Conservation (phyloP, 2,113 vertebrate species). For the Brienomyrus longianalis region DNA sequence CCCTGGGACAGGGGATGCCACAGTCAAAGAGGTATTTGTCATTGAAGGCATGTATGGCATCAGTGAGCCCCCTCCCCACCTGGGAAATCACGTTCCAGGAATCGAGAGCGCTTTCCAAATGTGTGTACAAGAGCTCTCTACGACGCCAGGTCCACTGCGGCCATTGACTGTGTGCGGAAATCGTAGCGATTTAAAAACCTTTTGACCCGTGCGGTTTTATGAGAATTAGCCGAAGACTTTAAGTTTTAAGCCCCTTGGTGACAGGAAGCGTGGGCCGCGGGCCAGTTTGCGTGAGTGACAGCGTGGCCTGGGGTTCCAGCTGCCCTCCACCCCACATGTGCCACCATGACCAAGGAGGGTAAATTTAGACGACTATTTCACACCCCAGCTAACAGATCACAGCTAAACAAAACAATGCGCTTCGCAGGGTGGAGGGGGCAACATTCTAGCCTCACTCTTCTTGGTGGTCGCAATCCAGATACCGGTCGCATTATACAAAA, state of each 20-base stretch:
- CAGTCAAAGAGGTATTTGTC: not conserved
- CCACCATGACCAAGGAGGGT: conserved; percentile 48
- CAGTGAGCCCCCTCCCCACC: not conserved
- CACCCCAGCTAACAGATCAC: conserved; percentile 83
- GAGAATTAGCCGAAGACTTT: conserved; percentile 84
- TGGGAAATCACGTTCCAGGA: conserved; percentile 12
- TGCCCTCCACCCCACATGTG: conserved; percentile 61
- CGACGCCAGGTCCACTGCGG: conserved; percentile 61
- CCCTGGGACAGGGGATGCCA: not conserved
- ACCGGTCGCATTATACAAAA: not conserved
- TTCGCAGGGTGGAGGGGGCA: conserved; percentile 46
- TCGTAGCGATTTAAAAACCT: conserved; percentile 89
- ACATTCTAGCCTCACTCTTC: not conserved
- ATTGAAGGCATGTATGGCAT: conserved; percentile 6
- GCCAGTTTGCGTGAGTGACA: conserved; percentile 78
- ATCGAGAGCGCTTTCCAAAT: not conserved
- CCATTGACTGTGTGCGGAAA: conserved; percentile 80
- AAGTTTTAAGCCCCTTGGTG: conserved; percentile 85
- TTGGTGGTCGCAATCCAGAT: not conserved
- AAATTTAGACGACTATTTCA: conserved; percentile 95
- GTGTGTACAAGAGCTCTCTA: conserved; percentile 14
- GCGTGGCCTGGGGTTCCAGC: conserved; percentile 79
- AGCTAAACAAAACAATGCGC: conserved; percentile 75
- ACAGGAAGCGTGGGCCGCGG: conserved; percentile 77
- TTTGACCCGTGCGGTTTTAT: conserved; percentile 89